A percentile compares a stretch with the other conserved stretches of the same genome.
These are phyloP conservation scores for Ardeotis arabs DNA, from an alignment of 2,113 vertebrate species.

Conservation along the genomic window DNA sequence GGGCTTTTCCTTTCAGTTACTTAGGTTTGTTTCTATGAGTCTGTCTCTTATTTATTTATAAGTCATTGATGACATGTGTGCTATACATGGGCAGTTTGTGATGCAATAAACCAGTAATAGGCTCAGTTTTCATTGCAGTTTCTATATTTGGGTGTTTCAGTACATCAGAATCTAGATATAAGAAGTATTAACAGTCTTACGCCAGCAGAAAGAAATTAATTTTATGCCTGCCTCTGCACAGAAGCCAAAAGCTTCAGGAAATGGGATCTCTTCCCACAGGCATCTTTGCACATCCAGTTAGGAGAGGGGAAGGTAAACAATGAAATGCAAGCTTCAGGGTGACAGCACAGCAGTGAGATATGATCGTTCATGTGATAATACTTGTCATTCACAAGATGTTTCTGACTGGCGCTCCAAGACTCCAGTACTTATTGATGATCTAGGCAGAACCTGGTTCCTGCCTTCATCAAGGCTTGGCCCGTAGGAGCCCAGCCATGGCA, in stretches of 20 bases:
- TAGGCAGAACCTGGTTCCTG: not conserved
- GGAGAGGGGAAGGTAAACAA: slow-evolving; percentile 8
- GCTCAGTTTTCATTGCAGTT: slow-evolving; percentile 19
- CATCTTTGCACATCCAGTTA: slow-evolving; percentile 37
- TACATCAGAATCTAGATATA: slow-evolving; percentile 23
- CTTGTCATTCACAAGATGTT: not conserved
- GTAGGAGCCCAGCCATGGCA: not conserved
- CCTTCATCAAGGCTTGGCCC: not conserved
- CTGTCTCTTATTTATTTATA: slow-evolving; percentile 22
- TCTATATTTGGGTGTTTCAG: slow-evolving; percentile 30
- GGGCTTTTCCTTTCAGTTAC: not conserved
- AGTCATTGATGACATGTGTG: not conserved
- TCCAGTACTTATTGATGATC: not conserved
- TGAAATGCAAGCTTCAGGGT: not conserved
- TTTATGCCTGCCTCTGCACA: slow-evolving; percentile 45
- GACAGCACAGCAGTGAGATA: not conserved
- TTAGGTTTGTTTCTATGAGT: not conserved
- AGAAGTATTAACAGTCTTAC: slow-evolving; percentile 38
- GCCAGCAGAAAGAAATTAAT: slow-evolving; percentile 47
- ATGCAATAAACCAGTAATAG: slow-evolving; percentile 22
- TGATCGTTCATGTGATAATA: not conserved
- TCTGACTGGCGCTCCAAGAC: not conserved
- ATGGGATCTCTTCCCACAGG: slow-evolving; percentile 20
- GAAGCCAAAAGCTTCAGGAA: slow-evolving; percentile 49
- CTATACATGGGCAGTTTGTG: slow-evolving; percentile 7